Conservation (phyloP, 2,888 invertebrate genomes). For the Leistus spinibarbis region DNA sequence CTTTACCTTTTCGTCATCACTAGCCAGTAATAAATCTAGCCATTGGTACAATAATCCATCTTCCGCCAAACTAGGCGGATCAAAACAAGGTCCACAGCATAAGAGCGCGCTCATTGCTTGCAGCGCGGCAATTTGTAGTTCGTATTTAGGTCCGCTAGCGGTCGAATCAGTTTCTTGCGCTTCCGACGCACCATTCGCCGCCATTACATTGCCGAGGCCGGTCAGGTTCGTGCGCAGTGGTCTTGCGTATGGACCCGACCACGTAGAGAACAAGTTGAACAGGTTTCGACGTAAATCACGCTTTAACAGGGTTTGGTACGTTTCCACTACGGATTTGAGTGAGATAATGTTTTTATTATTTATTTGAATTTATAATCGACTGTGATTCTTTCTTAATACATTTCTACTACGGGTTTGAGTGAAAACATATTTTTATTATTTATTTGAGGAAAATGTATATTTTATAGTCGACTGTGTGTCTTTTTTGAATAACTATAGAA, state of each 20-base stretch:
- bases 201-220: constrained; percentile 12
- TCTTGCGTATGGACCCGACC: constrained; percentile 88
- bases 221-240: constrained; percentile 59
- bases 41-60: constrained; percentile 94
- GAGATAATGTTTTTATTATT: not conserved
- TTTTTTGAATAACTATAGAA: too few species aligned
- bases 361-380: too few species aligned
- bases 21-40: constrained; percentile 89
- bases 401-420: too few species aligned
- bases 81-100: constrained; percentile 95
- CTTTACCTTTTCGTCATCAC: constrained; percentile 81
- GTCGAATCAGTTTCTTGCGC: constrained; percentile 42
- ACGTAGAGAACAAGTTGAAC: constrained; percentile 90
- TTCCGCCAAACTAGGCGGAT: constrained; percentile 80
- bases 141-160: constrained; percentile 49
- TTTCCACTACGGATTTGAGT: constrained; percentile 72
- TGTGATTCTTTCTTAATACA: too few species aligned
- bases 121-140: constrained; percentile 60
- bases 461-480: too few species aligned
- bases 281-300: constrained; percentile 85
- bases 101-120: constrained; percentile 95
- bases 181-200: constrained; percentile 30
- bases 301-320: constrained; percentile 82
- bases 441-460: too few species aligned
- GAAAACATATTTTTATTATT: too few species aligned